A percentile compares a stretch with the other conserved stretches of the same genome.
Conservation (phyloP, 2,888 invertebrate genomes). For the Listrodromus nycthemerus region DNA sequence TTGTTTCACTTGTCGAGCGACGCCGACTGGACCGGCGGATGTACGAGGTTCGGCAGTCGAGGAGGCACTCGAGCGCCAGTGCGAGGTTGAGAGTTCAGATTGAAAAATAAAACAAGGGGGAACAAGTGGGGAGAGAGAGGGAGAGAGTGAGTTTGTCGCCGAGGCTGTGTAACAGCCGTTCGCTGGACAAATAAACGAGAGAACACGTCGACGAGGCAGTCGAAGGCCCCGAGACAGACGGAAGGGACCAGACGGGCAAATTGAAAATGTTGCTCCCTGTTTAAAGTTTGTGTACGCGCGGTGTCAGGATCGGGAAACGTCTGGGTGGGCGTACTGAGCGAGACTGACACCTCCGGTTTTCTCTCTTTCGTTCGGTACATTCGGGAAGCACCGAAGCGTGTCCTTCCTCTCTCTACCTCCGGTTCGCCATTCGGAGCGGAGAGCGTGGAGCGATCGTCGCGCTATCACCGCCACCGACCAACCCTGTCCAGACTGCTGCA, state of each 20-base stretch:
- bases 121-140: slow-evolving; percentile 8
- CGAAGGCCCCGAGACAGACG: slow-evolving; percentile 53
- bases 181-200: slow-evolving; percentile 64
- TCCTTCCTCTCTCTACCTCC: slow-evolving; percentile 17
- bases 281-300: slow-evolving; percentile 67
- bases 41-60: not conserved
- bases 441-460: slow-evolving; percentile 26
- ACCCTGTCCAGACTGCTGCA: slow-evolving; percentile 58
- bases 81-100: slow-evolving; percentile 33
- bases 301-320: slow-evolving; percentile 54
- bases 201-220: slow-evolving; percentile 52
- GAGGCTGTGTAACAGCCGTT: slow-evolving; percentile 58
- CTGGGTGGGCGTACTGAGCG: not conserved
- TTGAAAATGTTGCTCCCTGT: slow-evolving; percentile 73
- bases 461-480: slow-evolving; percentile 23
- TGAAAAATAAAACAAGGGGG: slow-evolving; percentile 55
- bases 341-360: slow-evolving; percentile 59
- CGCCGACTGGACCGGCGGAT: slow-evolving; percentile 1
- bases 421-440: slow-evolving; percentile 38
- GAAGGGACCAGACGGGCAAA: slow-evolving; percentile 68
- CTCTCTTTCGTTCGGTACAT: slow-evolving; percentile 23
- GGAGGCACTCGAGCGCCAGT: not conserved
- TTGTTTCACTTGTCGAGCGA: not conserved
- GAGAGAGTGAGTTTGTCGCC: slow-evolving; percentile 52
- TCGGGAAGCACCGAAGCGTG: slow-evolving; percentile 33